Percentiles rank a stretch among this genome's conserved stretches.
phyloP scores from a whole-genome alignment of 2,888 invertebrate genomes.

The Sarcophaga subvicina region DNA sequence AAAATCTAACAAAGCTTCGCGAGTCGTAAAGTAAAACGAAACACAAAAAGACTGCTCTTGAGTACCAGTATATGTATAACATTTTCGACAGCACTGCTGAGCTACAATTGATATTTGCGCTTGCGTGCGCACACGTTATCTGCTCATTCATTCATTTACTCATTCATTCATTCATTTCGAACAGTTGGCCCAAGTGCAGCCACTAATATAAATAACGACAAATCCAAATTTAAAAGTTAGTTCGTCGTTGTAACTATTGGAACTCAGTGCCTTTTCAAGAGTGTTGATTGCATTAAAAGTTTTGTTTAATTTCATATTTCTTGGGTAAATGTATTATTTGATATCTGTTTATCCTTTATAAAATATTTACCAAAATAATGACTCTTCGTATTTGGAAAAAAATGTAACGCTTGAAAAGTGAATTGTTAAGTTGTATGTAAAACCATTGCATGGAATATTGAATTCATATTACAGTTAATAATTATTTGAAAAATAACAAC shows the following conservation, averaged over 20 bases:
- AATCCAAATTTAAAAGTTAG: slow-evolving; percentile 77
- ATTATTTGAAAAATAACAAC: slow-evolving; percentile 1
- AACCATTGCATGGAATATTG: slow-evolving; percentile 56
- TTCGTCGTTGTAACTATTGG: slow-evolving; percentile 74
- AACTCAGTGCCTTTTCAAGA: slow-evolving; percentile 53
- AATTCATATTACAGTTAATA: slow-evolving; percentile 22
- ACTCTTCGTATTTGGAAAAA: slow-evolving; percentile 37
- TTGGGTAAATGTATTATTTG: neutral
- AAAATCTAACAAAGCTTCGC: neutral
- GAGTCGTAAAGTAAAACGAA: neutral
- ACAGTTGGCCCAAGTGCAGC: slow-evolving; percentile 55
- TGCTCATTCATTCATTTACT: slow-evolving; percentile 53
- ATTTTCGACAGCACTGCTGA: slow-evolving; percentile 24
- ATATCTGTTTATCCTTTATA: neutral
- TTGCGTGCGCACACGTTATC: slow-evolving; percentile 49
- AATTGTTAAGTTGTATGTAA: slow-evolving; percentile 36
- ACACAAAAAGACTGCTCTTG: slow-evolving; percentile 4
- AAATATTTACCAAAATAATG: slow-evolving; percentile 9
- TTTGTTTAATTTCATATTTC: neutral
- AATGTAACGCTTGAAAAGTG: slow-evolving; percentile 53
- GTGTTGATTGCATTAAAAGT: slow-evolving; percentile 33
- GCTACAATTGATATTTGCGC: slow-evolving; percentile 45
- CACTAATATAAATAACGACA: slow-evolving; percentile 79
- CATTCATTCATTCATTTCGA: slow-evolving; percentile 16
- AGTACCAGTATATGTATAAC: slow-evolving; percentile 12